phyloP scores from a whole-genome alignment of 2,113 vertebrate genomes.

The Camelus bactrianus region DNA sequence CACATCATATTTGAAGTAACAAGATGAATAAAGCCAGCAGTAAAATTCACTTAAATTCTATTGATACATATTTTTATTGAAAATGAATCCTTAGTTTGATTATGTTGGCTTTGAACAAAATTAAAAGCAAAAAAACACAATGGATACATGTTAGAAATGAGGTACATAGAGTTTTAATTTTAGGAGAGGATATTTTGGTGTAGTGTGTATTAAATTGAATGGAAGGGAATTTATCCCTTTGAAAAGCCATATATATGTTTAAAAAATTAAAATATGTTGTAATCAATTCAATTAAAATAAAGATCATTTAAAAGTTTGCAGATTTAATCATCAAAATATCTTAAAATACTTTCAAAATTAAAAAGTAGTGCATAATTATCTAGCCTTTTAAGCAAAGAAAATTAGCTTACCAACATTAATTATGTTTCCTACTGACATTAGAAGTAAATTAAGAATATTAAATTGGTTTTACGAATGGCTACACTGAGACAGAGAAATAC shows the following conservation, averaged over 20 bases:
- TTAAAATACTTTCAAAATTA: constrained; percentile 67
- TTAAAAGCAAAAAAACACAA: neutral
- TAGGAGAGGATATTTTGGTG: neutral
- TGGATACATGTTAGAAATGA: neutral
- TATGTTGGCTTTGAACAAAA: constrained; percentile 16
- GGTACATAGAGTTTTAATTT: neutral
- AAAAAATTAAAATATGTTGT: constrained; percentile 54
- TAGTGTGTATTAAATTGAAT: constrained; percentile 40
- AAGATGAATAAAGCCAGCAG: neutral
- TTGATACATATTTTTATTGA: neutral
- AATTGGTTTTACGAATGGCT: constrained; percentile 66
- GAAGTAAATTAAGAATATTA: constrained; percentile 76
- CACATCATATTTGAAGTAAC: neutral
- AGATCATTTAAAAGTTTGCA: constrained; percentile 47
- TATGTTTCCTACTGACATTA: constrained; percentile 69
- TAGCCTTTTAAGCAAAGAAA: constrained; percentile 58
- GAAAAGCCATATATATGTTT: constrained; percentile 43
- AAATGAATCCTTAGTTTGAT: neutral
- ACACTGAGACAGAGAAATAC: constrained; percentile 60
- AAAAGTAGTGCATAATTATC: constrained; percentile 67
- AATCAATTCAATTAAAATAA: constrained; percentile 64
- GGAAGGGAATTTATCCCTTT: neutral
- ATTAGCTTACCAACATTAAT: constrained; percentile 75
- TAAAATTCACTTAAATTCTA: constrained; percentile 1
- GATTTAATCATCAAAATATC: constrained; percentile 62